Evolutionary conservation across 2,113 vertebrate genomes (phyloP).

Genomic region (Epinephelus lanceolatus): DNA sequence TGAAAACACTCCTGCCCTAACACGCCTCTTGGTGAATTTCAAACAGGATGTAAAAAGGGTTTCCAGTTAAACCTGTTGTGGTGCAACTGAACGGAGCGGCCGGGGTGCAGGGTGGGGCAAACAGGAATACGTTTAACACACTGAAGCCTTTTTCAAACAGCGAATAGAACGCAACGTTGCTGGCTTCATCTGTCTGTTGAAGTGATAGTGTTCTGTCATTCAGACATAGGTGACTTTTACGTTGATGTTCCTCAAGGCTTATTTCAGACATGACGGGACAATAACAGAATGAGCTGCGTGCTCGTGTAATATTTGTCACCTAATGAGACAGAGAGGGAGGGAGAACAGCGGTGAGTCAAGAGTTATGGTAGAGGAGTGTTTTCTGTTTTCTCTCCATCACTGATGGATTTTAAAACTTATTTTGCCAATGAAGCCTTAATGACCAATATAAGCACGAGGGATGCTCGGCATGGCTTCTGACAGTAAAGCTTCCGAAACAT

Average conservation of each 20-base stretch:
- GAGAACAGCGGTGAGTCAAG: neutral
- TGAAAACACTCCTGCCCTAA: slow-evolving; percentile 59
- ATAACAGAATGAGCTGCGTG: neutral
- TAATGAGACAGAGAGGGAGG: neutral
- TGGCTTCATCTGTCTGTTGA: neutral
- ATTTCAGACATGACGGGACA: neutral
- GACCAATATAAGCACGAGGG: neutral
- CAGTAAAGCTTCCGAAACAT: neutral
- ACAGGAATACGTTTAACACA: slow-evolving; percentile 4
- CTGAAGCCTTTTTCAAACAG: neutral
- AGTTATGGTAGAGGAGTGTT: neutral
- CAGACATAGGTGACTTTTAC: neutral
- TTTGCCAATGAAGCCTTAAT: neutral
- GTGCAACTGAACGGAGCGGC: slow-evolving; percentile 30
- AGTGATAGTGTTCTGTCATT: neutral
- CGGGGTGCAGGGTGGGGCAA: slow-evolving; percentile 23
- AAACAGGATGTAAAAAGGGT: slow-evolving; percentile 33
- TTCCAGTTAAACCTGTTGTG: slow-evolving; percentile 77
- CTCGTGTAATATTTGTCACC: neutral
- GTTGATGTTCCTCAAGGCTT: neutral
- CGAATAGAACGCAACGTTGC: too few species aligned
- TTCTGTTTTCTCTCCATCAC: neutral
- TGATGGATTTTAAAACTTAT: neutral
- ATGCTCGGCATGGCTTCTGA: neutral
- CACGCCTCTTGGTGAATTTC: slow-evolving; percentile 56